Conservation (phyloP, 2,113 vertebrate genomes). For the Opisthocomus hoazin region DNA sequence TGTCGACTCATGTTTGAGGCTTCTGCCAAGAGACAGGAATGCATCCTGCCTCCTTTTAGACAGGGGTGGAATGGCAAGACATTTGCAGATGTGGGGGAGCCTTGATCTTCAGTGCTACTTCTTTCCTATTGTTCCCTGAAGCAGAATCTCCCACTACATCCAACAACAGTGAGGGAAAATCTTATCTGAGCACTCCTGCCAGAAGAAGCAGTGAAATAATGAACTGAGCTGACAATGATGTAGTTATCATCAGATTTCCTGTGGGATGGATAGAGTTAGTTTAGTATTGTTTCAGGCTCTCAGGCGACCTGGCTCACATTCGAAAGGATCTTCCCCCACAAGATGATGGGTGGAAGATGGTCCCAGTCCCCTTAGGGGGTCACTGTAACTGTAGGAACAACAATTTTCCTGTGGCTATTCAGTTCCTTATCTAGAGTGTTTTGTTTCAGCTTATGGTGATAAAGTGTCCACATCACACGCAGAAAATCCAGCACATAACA, state of each 20-base stretch:
- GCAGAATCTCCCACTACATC: slow-evolving; percentile 18
- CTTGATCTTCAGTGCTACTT: background rate
- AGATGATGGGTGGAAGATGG: background rate
- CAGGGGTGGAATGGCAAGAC: background rate
- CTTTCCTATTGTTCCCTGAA: slow-evolving; percentile 18
- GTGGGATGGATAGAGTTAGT: background rate
- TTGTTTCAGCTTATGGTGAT: background rate
- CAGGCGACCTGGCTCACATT: background rate
- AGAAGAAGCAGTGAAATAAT: slow-evolving; percentile 11
- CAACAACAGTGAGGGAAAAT: background rate
- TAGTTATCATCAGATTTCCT: slow-evolving; percentile 32
- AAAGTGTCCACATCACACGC: background rate
- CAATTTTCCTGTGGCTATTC: background rate
- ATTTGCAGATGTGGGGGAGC: background rate
- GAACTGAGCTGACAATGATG: slow-evolving; percentile 40
- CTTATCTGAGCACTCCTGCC: slow-evolving; percentile 10
- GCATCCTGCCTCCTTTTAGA: background rate
- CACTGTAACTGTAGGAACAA: background rate
- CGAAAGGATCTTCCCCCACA: background rate
- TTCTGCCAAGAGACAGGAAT: background rate
- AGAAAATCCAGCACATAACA: background rate
- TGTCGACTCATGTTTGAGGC: background rate
- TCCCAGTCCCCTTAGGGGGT: background rate
- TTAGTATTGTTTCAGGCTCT: slow-evolving; percentile 23
- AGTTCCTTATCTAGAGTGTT: background rate